Evolutionary conservation across 1,140 invertebrate species (phyloP).

Genomic region (Procambarus virginalis): DNA sequence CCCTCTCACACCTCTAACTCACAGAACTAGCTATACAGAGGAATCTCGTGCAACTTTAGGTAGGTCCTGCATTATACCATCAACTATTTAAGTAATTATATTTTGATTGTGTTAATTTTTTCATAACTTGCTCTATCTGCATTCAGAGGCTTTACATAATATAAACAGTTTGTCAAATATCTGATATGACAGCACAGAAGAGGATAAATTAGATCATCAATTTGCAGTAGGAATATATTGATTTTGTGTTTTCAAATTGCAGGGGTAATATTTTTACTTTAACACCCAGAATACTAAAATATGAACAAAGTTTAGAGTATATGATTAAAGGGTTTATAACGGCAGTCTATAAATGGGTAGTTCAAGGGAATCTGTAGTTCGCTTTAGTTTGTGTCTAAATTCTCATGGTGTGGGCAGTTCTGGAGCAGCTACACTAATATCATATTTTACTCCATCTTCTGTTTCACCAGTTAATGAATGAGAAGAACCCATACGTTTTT

Average conservation of each 20-base stretch:
- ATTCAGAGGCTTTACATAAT: neutral
- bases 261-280: neutral
- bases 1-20: constrained; percentile 21
- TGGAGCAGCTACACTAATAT: constrained; percentile 19
- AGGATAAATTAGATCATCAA: neutral
- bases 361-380: neutral
- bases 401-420: constrained; percentile 8
- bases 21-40: constrained; percentile 38
- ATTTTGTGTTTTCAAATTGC: neutral
- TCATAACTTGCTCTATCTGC: constrained; percentile 16
- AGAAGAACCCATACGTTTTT: constrained; percentile 27
- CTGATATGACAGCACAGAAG: neutral
- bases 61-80: constrained; percentile 23
- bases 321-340: neutral
- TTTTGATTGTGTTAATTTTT: constrained; percentile 12
- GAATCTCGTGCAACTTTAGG: constrained; percentile 25
- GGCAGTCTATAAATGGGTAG: neutral
- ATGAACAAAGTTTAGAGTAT: neutral
- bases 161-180: neutral
- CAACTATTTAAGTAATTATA: constrained; percentile 15
- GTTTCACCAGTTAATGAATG: constrained; percentile 17
- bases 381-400: neutral
- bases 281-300: neutral
- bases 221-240: neutral
- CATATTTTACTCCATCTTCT: constrained; percentile 17